A percentile compares a stretch with the other conserved stretches of the same genome.
These are phyloP conservation scores for Promerops cafer DNA, from an alignment of 2,113 vertebrate genomes.

Conservation along the genomic window DNA sequence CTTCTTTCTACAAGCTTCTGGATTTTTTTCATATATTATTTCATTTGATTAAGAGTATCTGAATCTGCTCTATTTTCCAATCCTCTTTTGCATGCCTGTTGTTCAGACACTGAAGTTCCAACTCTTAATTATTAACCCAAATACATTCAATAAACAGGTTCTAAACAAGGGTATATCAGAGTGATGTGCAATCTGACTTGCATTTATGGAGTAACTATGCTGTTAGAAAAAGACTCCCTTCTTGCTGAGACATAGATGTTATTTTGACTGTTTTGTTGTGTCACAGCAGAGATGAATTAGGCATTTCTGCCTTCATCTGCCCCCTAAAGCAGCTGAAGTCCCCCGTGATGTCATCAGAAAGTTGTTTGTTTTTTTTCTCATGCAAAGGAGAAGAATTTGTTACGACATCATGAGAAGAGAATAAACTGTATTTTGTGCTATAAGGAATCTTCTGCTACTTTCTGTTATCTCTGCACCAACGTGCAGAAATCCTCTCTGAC, in stretches of 20 bases:
- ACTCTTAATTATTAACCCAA: conserved; percentile 69
- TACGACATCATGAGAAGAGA: conserved; percentile 59
- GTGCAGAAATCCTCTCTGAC: conserved; percentile 35
- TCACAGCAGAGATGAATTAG: conserved; percentile 59
- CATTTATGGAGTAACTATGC: conserved; percentile 66
- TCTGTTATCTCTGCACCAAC: conserved; percentile 4
- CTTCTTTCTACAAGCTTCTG: conserved; percentile 30
- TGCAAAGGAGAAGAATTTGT: conserved; percentile 43
- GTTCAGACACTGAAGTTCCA: conserved; percentile 62
- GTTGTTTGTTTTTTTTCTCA: conserved; percentile 21
- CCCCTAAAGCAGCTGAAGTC: conserved; percentile 52
- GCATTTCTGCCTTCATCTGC: conserved; percentile 50
- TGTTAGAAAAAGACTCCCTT: conserved; percentile 63
- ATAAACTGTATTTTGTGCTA: conserved; percentile 26
- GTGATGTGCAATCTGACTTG: conserved; percentile 58
- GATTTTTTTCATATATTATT: neutral
- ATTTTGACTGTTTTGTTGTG: conserved; percentile 63
- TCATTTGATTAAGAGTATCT: conserved; percentile 20
- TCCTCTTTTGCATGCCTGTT: conserved; percentile 48
- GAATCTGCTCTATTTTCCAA: conserved; percentile 40
- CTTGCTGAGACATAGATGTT: conserved; percentile 38
- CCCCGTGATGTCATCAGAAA: conserved; percentile 68
- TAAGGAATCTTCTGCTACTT: conserved; percentile 49
- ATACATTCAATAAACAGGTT: conserved; percentile 66
- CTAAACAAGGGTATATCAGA: conserved; percentile 68